These are phyloP conservation scores for Bagarius yarrelli DNA, from an alignment of 2,113 vertebrate genomes.

Conservation along the genomic window DNA sequence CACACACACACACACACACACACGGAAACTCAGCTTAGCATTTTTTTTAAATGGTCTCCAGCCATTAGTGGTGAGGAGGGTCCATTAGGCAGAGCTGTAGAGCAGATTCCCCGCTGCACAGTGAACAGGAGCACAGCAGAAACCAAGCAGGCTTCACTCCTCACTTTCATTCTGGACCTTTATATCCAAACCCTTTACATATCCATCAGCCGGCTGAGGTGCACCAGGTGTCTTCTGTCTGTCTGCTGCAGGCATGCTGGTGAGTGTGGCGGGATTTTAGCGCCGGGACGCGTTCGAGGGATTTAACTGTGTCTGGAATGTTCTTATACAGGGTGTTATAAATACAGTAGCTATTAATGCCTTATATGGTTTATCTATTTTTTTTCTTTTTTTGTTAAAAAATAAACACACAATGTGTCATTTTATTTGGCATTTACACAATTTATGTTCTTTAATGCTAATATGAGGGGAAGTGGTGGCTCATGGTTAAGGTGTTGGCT, in stretches of 20 bases:
- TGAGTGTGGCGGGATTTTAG: constrained; percentile 26
- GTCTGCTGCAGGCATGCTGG: constrained; percentile 39
- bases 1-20: constrained; percentile 30
- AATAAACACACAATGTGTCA: no score
- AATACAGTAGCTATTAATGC: no score
- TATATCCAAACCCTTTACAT: background rate
- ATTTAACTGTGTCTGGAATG: no score
- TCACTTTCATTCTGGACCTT: constrained; percentile 14
- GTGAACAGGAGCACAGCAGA: constrained; percentile 23
- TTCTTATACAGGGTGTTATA: no score
- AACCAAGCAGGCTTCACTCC: background rate
- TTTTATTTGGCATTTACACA: no score
- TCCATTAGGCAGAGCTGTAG: constrained; percentile 48
- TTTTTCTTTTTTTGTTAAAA: no score
- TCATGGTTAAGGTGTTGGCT: no score
- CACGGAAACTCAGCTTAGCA: constrained; percentile 34
- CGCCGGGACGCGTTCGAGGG: background rate
- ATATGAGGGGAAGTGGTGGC: no score
- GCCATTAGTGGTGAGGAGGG: constrained; percentile 44
- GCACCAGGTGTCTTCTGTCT: background rate
- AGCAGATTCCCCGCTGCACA: constrained; percentile 32
- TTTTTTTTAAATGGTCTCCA: constrained; percentile 40
- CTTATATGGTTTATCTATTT: no score
- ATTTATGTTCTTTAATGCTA: no score
- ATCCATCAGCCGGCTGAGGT: constrained; percentile 1